A percentile compares a stretch with the other conserved stretches of the same genome.
phyloP scores from a whole-genome alignment of 2,888 invertebrate genomes.

The Scaptomyza polygonia region DNA sequence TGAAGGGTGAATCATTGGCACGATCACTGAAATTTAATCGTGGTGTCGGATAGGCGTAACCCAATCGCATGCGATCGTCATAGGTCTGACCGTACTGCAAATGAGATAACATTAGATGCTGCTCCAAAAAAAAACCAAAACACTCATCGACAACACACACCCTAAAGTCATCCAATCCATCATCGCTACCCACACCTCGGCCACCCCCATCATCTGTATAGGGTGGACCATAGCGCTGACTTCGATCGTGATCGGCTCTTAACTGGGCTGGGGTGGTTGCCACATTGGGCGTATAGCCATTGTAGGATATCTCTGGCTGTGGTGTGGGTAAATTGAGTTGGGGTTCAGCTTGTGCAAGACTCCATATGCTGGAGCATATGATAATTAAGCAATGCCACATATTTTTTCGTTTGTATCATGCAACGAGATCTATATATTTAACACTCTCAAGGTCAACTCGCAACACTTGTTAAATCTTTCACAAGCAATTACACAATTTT shows the following conservation, averaged over 20 bases:
- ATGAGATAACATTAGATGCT: constrained; percentile 12
- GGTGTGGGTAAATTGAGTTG: constrained; percentile 86
- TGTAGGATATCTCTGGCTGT: constrained; percentile 79
- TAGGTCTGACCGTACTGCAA: constrained; percentile 82
- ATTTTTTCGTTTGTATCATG: constrained; percentile 47
- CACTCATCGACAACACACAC: constrained; percentile 56
- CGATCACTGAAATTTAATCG: constrained; percentile 69
- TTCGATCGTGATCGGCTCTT: constrained; percentile 79
- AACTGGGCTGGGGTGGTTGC: constrained; percentile 71
- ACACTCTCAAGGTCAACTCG: constrained; percentile 64
- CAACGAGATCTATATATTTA: constrained; percentile 62
- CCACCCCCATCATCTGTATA: constrained; percentile 66
- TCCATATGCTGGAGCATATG: constrained; percentile 29
- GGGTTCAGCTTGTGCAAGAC: constrained; percentile 57
- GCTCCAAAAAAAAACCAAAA: not conserved
- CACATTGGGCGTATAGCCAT: constrained; percentile 78
- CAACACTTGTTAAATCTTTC: constrained; percentile 56
- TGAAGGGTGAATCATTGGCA: constrained; percentile 77
- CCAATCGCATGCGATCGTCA: constrained; percentile 81
- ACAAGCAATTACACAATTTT: constrained; percentile 65
- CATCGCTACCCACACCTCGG: constrained; percentile 59
- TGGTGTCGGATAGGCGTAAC: constrained; percentile 73
- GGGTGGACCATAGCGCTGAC: constrained; percentile 83
- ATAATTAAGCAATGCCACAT: constrained; percentile 48
- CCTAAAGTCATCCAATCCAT: constrained; percentile 82